phyloP scores from a whole-genome alignment of 2,888 invertebrate species.

The Brachylomia viminalis region DNA sequence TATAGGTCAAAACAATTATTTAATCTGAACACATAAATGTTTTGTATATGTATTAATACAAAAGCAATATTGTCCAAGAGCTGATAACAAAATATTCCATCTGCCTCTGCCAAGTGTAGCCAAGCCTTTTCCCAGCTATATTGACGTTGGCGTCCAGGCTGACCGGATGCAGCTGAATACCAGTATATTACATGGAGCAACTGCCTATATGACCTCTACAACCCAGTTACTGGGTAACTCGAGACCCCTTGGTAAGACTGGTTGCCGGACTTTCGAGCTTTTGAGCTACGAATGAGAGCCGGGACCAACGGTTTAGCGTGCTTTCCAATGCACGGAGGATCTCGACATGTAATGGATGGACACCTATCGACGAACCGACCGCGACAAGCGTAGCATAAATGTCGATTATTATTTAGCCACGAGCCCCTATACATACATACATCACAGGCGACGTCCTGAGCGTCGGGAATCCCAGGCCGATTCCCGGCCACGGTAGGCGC shows the following conservation, averaged over 20 bases:
- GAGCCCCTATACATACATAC: too few species aligned
- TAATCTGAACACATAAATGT: neutral
- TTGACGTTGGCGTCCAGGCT: neutral
- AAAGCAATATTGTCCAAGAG: neutral
- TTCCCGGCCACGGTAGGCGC: too few species aligned
- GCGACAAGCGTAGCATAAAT: neutral
- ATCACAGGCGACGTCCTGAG: too few species aligned
- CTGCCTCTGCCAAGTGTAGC: neutral
- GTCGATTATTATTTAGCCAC: neutral
- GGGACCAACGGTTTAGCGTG: neutral
- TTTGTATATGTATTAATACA: neutral
- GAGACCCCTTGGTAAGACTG: neutral
- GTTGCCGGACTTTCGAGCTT: neutral
- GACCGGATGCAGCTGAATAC: neutral
- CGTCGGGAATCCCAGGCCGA: too few species aligned
- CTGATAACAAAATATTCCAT: neutral
- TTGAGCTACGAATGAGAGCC: neutral
- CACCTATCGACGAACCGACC: neutral
- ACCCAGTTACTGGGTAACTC: neutral
- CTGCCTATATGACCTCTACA: neutral
- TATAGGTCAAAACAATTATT: conserved; percentile 1
- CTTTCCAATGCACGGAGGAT: neutral
- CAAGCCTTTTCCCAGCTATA: neutral
- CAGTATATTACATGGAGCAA: neutral
- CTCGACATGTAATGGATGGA: neutral